phyloP scores from a whole-genome alignment of 1,140 invertebrate genomes.

The Diabrotica undecimpunctata region DNA sequence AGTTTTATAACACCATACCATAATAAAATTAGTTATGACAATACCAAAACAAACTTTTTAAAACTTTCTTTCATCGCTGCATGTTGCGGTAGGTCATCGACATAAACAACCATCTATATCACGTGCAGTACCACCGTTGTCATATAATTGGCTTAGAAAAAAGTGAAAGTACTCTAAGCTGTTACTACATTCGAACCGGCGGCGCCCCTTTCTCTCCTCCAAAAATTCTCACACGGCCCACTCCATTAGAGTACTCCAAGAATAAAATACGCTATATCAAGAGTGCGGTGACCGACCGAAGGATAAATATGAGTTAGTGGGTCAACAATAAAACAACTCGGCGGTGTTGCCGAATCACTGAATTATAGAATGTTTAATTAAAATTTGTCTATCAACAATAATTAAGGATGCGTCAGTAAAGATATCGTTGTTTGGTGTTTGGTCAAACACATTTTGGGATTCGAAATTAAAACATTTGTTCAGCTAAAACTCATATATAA shows the following conservation, averaged over 20 bases:
- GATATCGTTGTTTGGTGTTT: no score
- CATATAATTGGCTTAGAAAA: constrained; percentile 7
- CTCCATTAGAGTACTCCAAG: not conserved
- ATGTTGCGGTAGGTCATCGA: constrained; percentile 9
- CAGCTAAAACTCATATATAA: no score
- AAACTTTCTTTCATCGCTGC: no score
- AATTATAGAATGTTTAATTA: no score
- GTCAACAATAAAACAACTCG: constrained; percentile 34
- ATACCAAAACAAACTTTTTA: no score
- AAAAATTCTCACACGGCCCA: constrained; percentile 9
- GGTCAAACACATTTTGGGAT: no score
- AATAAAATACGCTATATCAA: constrained; percentile 25
- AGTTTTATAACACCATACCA: no score
- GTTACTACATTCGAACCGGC: constrained; percentile 16
- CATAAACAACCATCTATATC: constrained; percentile 3
- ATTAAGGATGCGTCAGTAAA: no score
- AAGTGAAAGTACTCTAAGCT: constrained; percentile 13
- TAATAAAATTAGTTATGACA: no score
- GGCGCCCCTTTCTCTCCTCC: constrained; percentile 23
- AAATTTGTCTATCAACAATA: no score
- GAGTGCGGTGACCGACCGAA: constrained; percentile 40
- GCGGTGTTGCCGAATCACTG: not conserved
- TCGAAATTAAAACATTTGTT: no score
- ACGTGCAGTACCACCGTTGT: not conserved
- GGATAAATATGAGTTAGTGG: constrained; percentile 45